A percentile compares a stretch with the other conserved stretches of the same genome.
These are phyloP conservation scores for Pterocles orientalis DNA, from an alignment of 2,113 vertebrate species.

Conservation along the genomic window DNA sequence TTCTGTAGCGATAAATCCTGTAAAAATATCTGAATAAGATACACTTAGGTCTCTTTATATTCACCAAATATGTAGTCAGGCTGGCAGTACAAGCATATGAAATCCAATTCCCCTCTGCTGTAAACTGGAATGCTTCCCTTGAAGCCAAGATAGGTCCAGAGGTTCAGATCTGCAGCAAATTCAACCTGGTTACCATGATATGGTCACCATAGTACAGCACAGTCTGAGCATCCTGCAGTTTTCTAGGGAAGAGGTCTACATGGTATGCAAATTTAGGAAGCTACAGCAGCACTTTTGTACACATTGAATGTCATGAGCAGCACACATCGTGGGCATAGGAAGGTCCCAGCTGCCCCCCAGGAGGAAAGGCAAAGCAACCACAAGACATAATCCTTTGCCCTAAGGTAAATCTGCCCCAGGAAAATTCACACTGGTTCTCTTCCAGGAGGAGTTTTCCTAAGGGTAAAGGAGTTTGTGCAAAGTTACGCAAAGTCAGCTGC, in stretches of 20 bases:
- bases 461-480: not conserved
- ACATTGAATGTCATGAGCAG: not conserved
- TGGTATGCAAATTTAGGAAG: not conserved
- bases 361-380: not conserved
- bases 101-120: not conserved
- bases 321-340: accelerated
- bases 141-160: not conserved
- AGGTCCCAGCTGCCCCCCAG: not conserved
- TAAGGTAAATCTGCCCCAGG: slow-evolving; percentile 26
- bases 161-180: not conserved
- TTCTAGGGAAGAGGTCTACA: not conserved
- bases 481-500: slow-evolving; percentile 23
- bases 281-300: not conserved
- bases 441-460: not conserved
- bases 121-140: not conserved
- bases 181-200: not conserved
- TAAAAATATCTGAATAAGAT: not conserved
- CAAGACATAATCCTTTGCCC: not conserved
- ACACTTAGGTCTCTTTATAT: not conserved
- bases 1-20: slow-evolving; percentile 5
- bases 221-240: not conserved
- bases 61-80: not conserved
- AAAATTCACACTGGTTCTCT: not conserved
- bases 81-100: not conserved
- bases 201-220: not conserved